A percentile compares a stretch with the other conserved stretches of the same genome.
Evolutionary conservation across 2,113 vertebrate species (phyloP).

Genomic region (Syngnathus scovelli): DNA sequence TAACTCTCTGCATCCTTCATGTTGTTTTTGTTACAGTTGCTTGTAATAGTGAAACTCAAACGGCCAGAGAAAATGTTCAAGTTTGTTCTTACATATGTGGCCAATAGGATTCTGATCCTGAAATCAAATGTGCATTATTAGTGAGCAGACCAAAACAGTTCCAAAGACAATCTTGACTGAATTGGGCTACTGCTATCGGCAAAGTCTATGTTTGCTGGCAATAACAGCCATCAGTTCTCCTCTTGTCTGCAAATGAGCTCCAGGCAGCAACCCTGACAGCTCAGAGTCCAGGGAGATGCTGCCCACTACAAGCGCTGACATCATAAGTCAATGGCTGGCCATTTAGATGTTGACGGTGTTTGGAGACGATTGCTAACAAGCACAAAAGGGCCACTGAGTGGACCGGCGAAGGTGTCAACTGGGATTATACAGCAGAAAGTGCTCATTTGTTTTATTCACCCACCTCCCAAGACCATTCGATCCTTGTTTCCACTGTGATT

Average conservation of each 20-base stretch:
- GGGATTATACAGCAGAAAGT: slow-evolving; percentile 22
- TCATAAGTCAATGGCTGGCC: slow-evolving; percentile 33
- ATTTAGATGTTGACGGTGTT: slow-evolving; percentile 48
- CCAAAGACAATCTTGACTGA: neutral
- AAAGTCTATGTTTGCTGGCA: slow-evolving; percentile 12
- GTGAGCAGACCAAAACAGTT: slow-evolving; percentile 2
- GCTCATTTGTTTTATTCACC: slow-evolving; percentile 35
- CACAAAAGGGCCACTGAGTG: slow-evolving; percentile 44
- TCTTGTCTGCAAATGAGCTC: slow-evolving; percentile 28
- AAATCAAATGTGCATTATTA: neutral
- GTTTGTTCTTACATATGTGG: too few relatives aligned
- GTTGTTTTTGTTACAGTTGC: too few relatives aligned
- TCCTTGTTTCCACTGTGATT: slow-evolving; percentile 55
- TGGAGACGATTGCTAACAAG: slow-evolving; percentile 54
- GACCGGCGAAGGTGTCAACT: slow-evolving; percentile 19
- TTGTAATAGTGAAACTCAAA: too few relatives aligned
- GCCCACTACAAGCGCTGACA: slow-evolving; percentile 22
- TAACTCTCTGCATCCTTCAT: too few relatives aligned
- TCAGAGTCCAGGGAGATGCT: slow-evolving; percentile 26
- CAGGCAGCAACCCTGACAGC: slow-evolving; percentile 20
- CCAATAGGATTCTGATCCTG: too few relatives aligned
- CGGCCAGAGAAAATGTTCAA: too few relatives aligned
- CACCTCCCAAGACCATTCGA: slow-evolving; percentile 29
- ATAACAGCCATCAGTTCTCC: slow-evolving; percentile 13
- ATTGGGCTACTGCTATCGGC: slow-evolving; percentile 14